Percentiles rank a stretch among this genome's conserved stretches.
phyloP scores from a whole-genome alignment of 2,113 vertebrate species.

The Coryphaenoides rupestris region DNA sequence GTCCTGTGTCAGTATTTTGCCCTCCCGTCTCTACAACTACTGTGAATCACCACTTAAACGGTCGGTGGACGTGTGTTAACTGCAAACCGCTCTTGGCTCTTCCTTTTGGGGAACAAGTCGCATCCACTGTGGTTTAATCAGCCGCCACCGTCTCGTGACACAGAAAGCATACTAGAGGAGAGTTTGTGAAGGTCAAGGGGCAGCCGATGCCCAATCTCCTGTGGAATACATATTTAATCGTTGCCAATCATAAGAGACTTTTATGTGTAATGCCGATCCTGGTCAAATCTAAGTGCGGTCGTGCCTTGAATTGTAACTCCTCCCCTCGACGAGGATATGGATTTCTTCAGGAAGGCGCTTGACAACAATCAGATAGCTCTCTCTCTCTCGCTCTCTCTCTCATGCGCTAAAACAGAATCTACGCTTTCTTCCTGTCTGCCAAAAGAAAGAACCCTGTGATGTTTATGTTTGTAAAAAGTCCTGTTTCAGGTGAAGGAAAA shows the following conservation, averaged over 20 bases:
- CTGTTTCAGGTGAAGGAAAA: not conserved
- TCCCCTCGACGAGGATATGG: not conserved
- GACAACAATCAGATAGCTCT: not conserved
- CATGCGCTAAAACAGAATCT: too few species aligned
- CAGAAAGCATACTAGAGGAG: constrained; percentile 33
- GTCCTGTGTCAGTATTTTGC: not conserved
- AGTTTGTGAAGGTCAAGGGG: constrained; percentile 58
- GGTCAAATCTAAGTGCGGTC: constrained; percentile 14
- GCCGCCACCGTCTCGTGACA: constrained; percentile 39
- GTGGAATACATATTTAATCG: constrained; percentile 64
- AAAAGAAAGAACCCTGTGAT: too few species aligned
- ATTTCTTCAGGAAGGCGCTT: not conserved
- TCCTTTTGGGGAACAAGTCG: constrained; percentile 49
- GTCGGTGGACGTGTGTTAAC: constrained; percentile 62
- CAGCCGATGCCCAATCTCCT: constrained; percentile 42
- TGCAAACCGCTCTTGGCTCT: constrained; percentile 43
- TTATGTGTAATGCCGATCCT: constrained; percentile 33
- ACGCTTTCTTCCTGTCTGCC: too few species aligned
- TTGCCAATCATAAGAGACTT: constrained; percentile 24
- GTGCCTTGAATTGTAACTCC: constrained; percentile 16
- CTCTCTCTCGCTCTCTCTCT: too few species aligned
- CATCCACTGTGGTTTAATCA: constrained; percentile 71
- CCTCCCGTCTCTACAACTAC: constrained; percentile 1
- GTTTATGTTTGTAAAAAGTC: too few species aligned
- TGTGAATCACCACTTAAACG: constrained; percentile 37